phyloP scores from a whole-genome alignment of 2,888 invertebrate species.

The Lamellibrachia columna region DNA sequence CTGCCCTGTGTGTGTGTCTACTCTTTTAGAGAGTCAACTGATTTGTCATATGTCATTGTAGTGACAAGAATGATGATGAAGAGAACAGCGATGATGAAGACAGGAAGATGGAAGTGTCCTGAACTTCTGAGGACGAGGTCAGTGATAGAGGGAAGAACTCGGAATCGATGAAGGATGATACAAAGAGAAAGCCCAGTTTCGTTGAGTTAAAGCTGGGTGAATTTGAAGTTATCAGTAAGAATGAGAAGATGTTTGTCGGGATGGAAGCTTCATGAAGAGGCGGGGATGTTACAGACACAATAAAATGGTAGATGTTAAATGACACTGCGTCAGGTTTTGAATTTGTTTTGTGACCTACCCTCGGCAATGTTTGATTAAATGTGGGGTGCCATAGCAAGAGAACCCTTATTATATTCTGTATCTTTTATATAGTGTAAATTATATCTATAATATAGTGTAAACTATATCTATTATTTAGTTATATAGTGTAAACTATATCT shows the following conservation, averaged over 20 bases:
- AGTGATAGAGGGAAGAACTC: background rate
- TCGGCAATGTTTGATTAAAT: background rate
- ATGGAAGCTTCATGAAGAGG: background rate
- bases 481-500: too few relatives aligned
- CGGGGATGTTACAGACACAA: background rate
- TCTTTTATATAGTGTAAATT: too few relatives aligned
- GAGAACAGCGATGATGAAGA: conserved; percentile 25
- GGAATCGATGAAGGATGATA: background rate
- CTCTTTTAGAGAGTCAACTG: background rate
- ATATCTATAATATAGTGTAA: too few relatives aligned
- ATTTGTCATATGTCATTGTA: background rate
- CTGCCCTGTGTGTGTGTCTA: background rate
- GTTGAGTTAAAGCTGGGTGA: background rate
- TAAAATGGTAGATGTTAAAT: background rate
- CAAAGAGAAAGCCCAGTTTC: background rate
- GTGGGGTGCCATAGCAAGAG: too few relatives aligned
- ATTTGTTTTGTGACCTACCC: background rate
- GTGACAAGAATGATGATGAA: background rate
- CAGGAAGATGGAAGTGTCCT: background rate
- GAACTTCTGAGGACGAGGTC: conserved; percentile 27
- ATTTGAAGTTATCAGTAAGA: background rate
- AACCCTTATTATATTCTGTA: too few relatives aligned
- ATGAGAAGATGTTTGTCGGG: background rate
- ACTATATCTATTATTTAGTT: too few relatives aligned
- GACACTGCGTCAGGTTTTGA: background rate